Percentiles rank a stretch among this genome's conserved stretches.
phyloP scores from a whole-genome alignment of 2,888 invertebrate species.

The Andrena dorsata region DNA sequence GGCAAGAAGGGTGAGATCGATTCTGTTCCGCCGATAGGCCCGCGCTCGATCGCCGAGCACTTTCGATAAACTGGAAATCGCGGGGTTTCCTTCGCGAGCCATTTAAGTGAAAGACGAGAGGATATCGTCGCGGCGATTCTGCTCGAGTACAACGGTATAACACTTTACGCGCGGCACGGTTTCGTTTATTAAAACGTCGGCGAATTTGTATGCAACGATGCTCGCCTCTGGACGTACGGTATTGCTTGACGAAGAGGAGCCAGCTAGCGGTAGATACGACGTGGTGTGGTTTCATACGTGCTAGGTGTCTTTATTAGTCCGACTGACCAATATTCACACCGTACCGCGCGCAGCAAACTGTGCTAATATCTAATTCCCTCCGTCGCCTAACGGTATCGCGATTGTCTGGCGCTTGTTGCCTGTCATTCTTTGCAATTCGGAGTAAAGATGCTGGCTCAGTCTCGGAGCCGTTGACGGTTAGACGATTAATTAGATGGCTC shows the following conservation, averaged over 20 bases:
- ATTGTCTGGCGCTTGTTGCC: not conserved
- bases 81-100: not conserved
- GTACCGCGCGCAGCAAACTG: slow-evolving; percentile 15
- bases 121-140: not conserved
- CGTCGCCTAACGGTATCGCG: slow-evolving; percentile 39
- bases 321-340: slow-evolving; percentile 54
- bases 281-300: slow-evolving; percentile 60
- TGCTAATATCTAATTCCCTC: slow-evolving; percentile 22
- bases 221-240: slow-evolving; percentile 64
- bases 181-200: slow-evolving; percentile 45
- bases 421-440: not conserved
- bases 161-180: slow-evolving; percentile 26
- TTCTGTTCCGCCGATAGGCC: not conserved
- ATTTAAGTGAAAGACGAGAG: slow-evolving; percentile 6
- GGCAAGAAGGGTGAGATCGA: slow-evolving; percentile 65
- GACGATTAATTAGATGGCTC: not conserved
- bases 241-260: slow-evolving; percentile 64
- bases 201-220: slow-evolving; percentile 67
- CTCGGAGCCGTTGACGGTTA: not conserved
- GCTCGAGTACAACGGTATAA: slow-evolving; percentile 26
- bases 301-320: slow-evolving; percentile 50
- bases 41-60: not conserved
- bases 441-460: not conserved
- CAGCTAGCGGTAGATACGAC: slow-evolving; percentile 75
- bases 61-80: slow-evolving; percentile 25